Conservation (phyloP, 2,113 vertebrate species). For the Planiliza haematocheilus region DNA sequence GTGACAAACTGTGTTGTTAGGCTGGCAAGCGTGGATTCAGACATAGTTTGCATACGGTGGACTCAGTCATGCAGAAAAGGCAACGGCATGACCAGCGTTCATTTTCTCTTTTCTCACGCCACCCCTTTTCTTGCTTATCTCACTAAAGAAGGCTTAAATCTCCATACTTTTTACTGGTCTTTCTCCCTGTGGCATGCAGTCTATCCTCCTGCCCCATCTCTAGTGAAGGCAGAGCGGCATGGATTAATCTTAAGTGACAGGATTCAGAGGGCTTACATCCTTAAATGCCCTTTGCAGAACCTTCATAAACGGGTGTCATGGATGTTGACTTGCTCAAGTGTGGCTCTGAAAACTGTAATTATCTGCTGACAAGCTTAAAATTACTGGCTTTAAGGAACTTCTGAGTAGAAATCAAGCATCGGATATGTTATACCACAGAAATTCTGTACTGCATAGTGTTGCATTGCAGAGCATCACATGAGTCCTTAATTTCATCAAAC, state of each 20-base stretch:
- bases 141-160: neutral
- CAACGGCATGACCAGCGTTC: neutral
- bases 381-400: constrained; percentile 18
- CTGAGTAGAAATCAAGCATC: constrained; percentile 17
- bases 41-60: constrained; percentile 11
- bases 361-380: constrained; percentile 42
- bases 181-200: too few relatives aligned
- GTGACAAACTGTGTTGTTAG: constrained; percentile 52
- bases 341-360: constrained; percentile 44
- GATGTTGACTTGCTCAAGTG: constrained; percentile 22
- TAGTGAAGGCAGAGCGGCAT: constrained; percentile 9
- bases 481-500: constrained; percentile 1
- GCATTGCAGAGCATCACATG: neutral
- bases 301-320: constrained; percentile 2
- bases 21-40: constrained; percentile 9
- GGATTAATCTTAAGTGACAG: constrained; percentile 45
- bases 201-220: constrained; percentile 8
- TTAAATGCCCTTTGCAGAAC: constrained; percentile 37
- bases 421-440: too few relatives aligned
- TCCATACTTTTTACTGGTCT: neutral
- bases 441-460: neutral
- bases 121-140: constrained; percentile 3
- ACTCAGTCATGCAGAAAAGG: constrained; percentile 38
- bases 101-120: constrained; percentile 6
- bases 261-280: constrained; percentile 34